Evolutionary conservation across 2,113 vertebrate species (phyloP).

Genomic region (Murina feae): DNA sequence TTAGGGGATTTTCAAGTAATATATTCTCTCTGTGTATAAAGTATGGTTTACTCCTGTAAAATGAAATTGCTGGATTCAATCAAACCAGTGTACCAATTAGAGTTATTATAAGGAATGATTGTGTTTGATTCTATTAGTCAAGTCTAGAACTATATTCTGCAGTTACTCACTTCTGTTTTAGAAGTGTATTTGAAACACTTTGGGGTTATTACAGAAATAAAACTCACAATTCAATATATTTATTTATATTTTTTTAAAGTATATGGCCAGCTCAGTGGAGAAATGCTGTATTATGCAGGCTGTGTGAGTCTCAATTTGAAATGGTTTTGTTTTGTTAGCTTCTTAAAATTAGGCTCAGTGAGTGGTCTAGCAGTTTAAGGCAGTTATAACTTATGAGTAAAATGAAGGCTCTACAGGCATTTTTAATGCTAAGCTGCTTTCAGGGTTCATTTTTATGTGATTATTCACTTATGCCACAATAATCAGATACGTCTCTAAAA

Average conservation of each 20-base stretch:
- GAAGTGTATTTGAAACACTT: slow-evolving; percentile 65
- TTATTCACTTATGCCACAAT: slow-evolving; percentile 7
- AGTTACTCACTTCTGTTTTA: slow-evolving; percentile 62
- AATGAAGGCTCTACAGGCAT: slow-evolving; percentile 30
- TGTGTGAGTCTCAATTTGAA: slow-evolving; percentile 59
- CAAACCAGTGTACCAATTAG: slow-evolving; percentile 68
- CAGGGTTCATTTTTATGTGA: slow-evolving; percentile 4
- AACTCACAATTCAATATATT: slow-evolving; percentile 62
- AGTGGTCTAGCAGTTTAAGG: slow-evolving; percentile 25
- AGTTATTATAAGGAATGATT: slow-evolving; percentile 61
- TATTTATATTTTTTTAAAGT: slow-evolving; percentile 69
- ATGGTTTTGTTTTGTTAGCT: slow-evolving; percentile 65
- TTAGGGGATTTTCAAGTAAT: slow-evolving; percentile 66
- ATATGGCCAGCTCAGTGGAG: slow-evolving; percentile 47
- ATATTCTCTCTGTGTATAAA: slow-evolving; percentile 76
- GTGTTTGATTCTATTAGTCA: slow-evolving; percentile 67
- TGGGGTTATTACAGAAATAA: slow-evolving; percentile 66
- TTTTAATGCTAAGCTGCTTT: slow-evolving; percentile 38
- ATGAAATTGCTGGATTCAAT: slow-evolving; percentile 68
- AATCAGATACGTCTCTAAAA: slow-evolving; percentile 33
- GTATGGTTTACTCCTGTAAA: slow-evolving; percentile 75
- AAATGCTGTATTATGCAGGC: slow-evolving; percentile 60
- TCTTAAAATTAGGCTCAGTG: slow-evolving; percentile 40
- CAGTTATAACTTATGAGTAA: neutral
- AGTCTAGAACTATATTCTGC: slow-evolving; percentile 77